Base-by-base conservation (phyloP, 1,140 invertebrate species). In the Nasonia vitripennis region DNA sequence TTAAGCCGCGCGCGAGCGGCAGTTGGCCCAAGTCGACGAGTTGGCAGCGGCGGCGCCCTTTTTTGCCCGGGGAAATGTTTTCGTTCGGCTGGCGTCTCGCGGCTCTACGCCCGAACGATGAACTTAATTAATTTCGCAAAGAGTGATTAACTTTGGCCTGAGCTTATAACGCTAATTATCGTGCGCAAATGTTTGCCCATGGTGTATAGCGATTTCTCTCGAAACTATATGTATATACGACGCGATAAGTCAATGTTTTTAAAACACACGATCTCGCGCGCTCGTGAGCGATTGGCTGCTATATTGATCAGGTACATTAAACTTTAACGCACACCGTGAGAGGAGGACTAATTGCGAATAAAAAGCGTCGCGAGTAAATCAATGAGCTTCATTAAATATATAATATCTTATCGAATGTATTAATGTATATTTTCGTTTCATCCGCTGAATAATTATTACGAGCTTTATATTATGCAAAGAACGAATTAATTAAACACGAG, bases 61-160 rank as follows among this genome's bases (percentile, higher is more conserved):
- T 41, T 81, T 34, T 77, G 27, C 45, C 27, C 20, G 11, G 27
- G n/a, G 9, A 73, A 80, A 81, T 81, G 74, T 81, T 85, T 85
- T 74, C 51, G 37, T 79, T 73, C 51, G 71, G 48, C 51, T 41
- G 27, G 41, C 55, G 23, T 45, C 41, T 11, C 55, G 20, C 55
- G 20, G 20, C 17, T 62, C 17, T n/a, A 51, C 14, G 14, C 12
- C 4, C 55, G 55, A 20, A 6, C 51, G 34, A 85, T 81, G 73
- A 70, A 81, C 34, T 81, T 81, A 81, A 85, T 81, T 81, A 81
- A 78, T 85, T 85, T 81, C 55, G 55, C 41, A 70, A 77, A 81
- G 73, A 51, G 41, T 68, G 37, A 81, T 78, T 70, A 77, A 77
- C 48, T 81, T 70, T 45, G 23, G 10, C 0, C 1, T 41, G 11